phyloP scores from a whole-genome alignment of 1,140 invertebrate species.

The Delia radicum region DNA sequence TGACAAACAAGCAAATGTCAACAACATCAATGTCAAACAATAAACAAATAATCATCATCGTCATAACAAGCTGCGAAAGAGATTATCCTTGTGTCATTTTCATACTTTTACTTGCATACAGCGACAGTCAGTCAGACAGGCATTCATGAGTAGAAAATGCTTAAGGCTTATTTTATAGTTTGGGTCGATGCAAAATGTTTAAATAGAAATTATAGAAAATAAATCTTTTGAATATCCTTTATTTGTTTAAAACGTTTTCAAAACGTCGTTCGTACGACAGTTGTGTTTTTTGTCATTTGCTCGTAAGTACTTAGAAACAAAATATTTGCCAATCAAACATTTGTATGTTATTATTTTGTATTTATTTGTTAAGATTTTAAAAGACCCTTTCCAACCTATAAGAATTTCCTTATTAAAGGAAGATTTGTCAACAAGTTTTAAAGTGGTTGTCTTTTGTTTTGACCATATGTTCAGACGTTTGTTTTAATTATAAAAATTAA shows the following conservation, averaged over 20 bases:
- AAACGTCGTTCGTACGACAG: not conserved
- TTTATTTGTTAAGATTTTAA: not conserved
- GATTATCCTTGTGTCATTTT: conserved; percentile 11
- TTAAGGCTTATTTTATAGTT: not conserved
- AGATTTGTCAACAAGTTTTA: not conserved
- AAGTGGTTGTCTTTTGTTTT: not conserved
- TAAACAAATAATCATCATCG: conserved; percentile 8
- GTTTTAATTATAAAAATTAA: not conserved
- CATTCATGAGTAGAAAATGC: not conserved
- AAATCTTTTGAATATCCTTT: not conserved
- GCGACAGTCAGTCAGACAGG: not conserved
- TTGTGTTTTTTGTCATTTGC: not conserved
- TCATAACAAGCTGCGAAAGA: conserved; percentile 1
- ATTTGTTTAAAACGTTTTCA: not conserved
- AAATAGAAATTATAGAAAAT: not conserved
- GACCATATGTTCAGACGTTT: not conserved
- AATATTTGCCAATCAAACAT: not conserved
- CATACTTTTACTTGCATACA: not conserved
- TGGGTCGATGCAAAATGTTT: not conserved
- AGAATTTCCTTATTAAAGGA: not conserved
- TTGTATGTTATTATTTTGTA: not conserved
- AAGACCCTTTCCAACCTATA: not conserved
- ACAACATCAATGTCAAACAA: conserved; percentile 13
- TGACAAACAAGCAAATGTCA: not conserved
- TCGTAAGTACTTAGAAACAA: too few species aligned